Conservation (phyloP, 64 coral and sea anemone genomes). For the Hydrozoanthus tunicans region DNA sequence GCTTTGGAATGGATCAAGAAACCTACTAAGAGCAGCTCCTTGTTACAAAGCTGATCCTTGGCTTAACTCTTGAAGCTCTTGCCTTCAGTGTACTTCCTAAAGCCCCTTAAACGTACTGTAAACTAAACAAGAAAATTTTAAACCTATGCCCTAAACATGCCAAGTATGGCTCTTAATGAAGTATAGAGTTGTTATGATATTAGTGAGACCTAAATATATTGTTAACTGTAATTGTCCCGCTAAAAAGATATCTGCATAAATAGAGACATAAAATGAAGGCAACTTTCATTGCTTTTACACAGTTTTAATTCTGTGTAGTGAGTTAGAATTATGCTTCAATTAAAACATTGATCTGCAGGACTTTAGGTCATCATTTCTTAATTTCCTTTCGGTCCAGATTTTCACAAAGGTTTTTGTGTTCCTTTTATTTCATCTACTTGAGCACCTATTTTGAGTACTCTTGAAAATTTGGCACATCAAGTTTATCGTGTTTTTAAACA, state of each 20-base stretch:
- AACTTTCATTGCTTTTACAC: neutral
- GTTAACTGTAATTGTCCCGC: neutral
- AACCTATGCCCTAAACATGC: conserved; percentile 5
- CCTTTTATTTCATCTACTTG: neutral
- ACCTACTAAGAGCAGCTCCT: conserved; percentile 60
- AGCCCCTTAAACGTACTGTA: conserved; percentile 24
- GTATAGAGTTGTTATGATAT: conserved; percentile 5
- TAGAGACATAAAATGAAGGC: neutral
- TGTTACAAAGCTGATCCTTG: conserved; percentile 44
- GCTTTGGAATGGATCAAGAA: conserved; percentile 61
- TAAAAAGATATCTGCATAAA: neutral
- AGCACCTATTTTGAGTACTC: neutral
- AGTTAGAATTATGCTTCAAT: neutral
- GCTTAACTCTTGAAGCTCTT: conserved; percentile 57
- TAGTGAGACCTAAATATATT: neutral
- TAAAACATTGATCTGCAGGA: conserved; percentile 8
- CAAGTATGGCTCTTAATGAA: neutral
- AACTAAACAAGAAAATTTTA: conserved; percentile 30
- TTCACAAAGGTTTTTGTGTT: no score
- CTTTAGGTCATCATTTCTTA: conserved; percentile 15
- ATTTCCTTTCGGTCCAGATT: no score
- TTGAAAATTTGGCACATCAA: neutral
- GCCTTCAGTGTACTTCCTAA: conserved; percentile 19
- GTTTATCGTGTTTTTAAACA: neutral
- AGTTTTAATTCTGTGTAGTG: neutral